Base-by-base conservation (phyloP, 2,888 invertebrate species). In the Hermaeophaga mercurialis region DNA sequence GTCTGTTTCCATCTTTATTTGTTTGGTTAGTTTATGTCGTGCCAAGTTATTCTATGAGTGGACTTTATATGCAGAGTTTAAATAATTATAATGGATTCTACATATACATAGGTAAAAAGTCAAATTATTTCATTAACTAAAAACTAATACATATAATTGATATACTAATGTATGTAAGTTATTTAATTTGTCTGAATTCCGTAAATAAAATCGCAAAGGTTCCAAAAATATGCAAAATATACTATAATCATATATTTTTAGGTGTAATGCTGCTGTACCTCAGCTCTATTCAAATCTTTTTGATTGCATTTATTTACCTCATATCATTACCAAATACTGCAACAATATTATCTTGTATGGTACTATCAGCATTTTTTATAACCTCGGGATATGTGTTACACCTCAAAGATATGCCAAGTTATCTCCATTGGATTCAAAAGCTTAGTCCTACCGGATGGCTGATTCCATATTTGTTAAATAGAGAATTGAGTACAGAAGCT, bases 41-140 rank as follows among this genome's bases (percentile, higher is more conserved):
- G 56, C 96, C 96, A 11, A 91, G 92, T 38, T 93, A 91, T 74
- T 90, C 91, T 12, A 93, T 94, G 93, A 87, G 89, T 18, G 92
- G 92, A 0, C 78, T 92, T 0, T 91, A 92, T 68, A 85, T 87
- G 67, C 88, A 88, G 70, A 81, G 84, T 8, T 80, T 81, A 9
- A 83, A 80, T 41, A 84, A 85, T 70, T 82, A 86, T 66, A 85
- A 86, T 49, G 88, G 87, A 62, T 87, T 88, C 73, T 87, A 88
- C 74, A 78, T 85, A 62, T 88, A 88, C 73, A 82, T 88, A 80
- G 88, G 88, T 87, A 76, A 76, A 75, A n/a, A n/a, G n/a, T n/a
- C n/a, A n/a, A n/a, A n/a, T n/a, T n/a, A n/a, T 59, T 39, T 46
- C 14, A 38, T 19, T 1, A 9, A 15, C 6, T 18, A 8, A 14